Conservation (phyloP, 1,140 invertebrate species). For the Sarcophaga bullata region DNA sequence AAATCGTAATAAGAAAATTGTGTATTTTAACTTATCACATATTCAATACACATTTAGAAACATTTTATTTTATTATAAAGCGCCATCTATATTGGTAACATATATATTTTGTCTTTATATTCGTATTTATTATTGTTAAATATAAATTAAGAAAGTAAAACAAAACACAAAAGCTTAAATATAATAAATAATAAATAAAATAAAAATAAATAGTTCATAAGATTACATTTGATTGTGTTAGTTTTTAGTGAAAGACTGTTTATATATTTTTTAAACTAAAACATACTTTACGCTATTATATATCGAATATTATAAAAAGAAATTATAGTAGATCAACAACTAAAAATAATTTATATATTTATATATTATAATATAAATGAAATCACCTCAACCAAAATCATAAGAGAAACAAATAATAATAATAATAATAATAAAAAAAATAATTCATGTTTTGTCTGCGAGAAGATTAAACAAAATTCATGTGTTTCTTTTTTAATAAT, state of each 20-base stretch:
- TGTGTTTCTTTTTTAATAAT: slow-evolving; percentile 57
- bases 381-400: slow-evolving; percentile 37
- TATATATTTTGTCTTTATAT: not conserved
- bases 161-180: not conserved
- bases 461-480: slow-evolving; percentile 61
- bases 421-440: too few species aligned
- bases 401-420: slow-evolving; percentile 39
- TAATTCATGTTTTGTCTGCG: slow-evolving; percentile 57
- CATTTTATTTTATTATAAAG: not conserved
- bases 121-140: slow-evolving; percentile 7
- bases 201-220: slow-evolving; percentile 16
- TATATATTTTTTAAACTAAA: slow-evolving; percentile 35
- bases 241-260: slow-evolving; percentile 41
- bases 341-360: not conserved
- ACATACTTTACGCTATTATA: not conserved
- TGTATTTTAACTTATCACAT: not conserved
- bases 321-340: too few species aligned
- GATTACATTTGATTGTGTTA: slow-evolving; percentile 33
- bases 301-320: not conserved
- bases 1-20: not conserved
- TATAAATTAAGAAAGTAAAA: not conserved
- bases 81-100: too few species aligned
- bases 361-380: not conserved
- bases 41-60: not conserved
- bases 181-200: not conserved